Percentiles rank a stretch among this genome's conserved stretches.
Conservation (phyloP, 2,113 vertebrate species). For the Alethe diademata region DNA sequence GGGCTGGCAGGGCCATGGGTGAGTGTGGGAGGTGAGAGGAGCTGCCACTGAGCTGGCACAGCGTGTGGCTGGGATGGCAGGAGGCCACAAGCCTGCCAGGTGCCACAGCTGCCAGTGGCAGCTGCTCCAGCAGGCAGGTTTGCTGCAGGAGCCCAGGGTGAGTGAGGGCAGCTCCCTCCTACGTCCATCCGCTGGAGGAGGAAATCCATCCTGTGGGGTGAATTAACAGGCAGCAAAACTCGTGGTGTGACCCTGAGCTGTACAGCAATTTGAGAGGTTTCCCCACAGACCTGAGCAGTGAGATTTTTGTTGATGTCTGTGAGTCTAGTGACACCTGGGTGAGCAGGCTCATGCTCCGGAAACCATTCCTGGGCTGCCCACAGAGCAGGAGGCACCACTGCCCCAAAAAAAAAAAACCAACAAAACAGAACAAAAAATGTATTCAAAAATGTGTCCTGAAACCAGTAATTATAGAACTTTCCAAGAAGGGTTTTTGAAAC, state of each 20-base stretch:
- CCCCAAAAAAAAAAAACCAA: background rate
- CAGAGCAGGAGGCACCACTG: rapidly evolving
- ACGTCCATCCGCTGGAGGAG: rapidly evolving
- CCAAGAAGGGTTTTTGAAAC: background rate
- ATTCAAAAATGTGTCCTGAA: background rate
- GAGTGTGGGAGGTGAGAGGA: background rate
- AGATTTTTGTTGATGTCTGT: background rate
- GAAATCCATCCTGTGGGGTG: background rate
- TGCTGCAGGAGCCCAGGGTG: background rate
- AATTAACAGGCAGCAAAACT: background rate
- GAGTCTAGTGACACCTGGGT: background rate
- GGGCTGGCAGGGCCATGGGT: background rate
- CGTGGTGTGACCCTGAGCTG: background rate
- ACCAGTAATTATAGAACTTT: background rate
- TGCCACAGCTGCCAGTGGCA: background rate
- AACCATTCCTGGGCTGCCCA: background rate
- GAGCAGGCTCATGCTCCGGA: background rate
- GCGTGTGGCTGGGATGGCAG: background rate
- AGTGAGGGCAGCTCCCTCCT: background rate
- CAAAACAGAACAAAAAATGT: background rate
- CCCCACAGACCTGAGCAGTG: background rate
- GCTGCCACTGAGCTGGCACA: background rate
- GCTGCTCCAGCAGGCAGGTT: too few species aligned
- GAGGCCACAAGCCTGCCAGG: background rate
- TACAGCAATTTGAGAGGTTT: background rate